These are phyloP conservation scores for Megaptera novaeangliae DNA, from an alignment of 2,113 vertebrate genomes.

Conservation along the genomic window DNA sequence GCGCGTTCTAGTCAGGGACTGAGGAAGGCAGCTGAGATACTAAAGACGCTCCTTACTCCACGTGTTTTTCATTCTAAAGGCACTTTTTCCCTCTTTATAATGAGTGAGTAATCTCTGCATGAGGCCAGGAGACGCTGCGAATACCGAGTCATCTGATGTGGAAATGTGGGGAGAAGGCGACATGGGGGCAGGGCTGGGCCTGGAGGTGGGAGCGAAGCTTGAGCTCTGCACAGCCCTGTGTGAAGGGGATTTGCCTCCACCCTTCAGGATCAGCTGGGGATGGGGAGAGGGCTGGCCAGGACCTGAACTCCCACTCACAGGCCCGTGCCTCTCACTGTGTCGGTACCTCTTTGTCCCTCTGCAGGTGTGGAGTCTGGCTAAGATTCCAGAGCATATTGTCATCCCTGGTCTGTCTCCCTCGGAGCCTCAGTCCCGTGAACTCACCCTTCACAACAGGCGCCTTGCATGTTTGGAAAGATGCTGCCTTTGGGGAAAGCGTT, in stretches of 20 bases:
- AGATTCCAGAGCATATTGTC: neutral
- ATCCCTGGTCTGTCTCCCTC: neutral
- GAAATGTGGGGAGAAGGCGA: no score
- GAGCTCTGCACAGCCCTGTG: no score
- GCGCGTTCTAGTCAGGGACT: neutral
- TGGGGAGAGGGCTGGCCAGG: neutral
- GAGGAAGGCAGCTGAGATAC: neutral
- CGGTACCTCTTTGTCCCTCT: neutral
- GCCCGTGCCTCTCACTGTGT: neutral
- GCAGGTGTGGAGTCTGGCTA: neutral
- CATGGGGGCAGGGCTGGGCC: neutral
- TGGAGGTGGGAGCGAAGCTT: neutral
- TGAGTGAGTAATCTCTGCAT: neutral
- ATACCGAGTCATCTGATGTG: neutral
- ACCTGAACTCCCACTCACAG: no score
- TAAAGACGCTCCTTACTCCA: neutral
- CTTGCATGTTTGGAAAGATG: conserved; percentile 10
- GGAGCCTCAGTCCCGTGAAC: neutral
- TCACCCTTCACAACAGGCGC: neutral
- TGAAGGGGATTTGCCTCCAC: neutral
- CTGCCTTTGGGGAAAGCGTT: conserved; percentile 40
- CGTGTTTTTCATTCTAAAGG: neutral
- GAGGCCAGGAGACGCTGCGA: neutral
- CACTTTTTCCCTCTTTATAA: neutral
- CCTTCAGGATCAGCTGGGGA: neutral